These are phyloP conservation scores for Myiopsitta monachus DNA, from an alignment of 2,113 vertebrate species.

Conservation along the genomic window DNA sequence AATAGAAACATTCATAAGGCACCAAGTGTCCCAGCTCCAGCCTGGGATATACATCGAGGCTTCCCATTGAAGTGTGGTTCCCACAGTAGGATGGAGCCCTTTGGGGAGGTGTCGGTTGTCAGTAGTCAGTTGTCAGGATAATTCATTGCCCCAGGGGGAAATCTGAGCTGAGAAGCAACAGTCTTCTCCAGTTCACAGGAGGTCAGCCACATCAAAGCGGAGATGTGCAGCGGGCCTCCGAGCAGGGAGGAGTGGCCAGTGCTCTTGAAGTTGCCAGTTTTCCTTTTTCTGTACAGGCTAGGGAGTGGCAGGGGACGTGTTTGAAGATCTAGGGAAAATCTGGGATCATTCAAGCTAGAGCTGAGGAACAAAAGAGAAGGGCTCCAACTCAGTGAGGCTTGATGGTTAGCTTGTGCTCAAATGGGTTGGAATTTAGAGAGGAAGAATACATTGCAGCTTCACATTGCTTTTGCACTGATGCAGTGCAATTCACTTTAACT, in stretches of 20 bases:
- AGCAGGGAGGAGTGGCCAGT: neutral
- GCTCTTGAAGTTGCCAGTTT: constrained; percentile 37
- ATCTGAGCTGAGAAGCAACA: constrained; percentile 19
- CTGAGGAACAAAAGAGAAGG: neutral
- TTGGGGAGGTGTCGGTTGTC: constrained; percentile 37
- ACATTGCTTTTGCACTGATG: neutral
- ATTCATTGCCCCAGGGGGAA: constrained; percentile 26
- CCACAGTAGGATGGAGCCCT: constrained; percentile 13
- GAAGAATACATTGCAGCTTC: neutral
- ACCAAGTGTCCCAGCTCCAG: neutral
- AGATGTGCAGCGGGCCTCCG: neutral
- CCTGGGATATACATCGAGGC: neutral
- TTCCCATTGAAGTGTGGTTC: neutral
- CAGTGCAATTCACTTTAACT: neutral
- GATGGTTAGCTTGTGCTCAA: neutral
- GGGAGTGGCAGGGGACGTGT: neutral
- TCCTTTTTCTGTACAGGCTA: neutral
- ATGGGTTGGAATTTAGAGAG: neutral
- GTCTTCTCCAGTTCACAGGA: neutral
- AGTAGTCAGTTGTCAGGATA: constrained; percentile 35
- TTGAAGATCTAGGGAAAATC: constrained; percentile 31
- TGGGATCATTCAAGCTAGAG: constrained; percentile 12
- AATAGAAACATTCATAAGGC: neutral
- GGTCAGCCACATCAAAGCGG: constrained; percentile 59
- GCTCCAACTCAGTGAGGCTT: neutral